These are phyloP conservation scores for Eilema caniola DNA, from an alignment of 2,888 invertebrate genomes.

Conservation along the genomic window DNA sequence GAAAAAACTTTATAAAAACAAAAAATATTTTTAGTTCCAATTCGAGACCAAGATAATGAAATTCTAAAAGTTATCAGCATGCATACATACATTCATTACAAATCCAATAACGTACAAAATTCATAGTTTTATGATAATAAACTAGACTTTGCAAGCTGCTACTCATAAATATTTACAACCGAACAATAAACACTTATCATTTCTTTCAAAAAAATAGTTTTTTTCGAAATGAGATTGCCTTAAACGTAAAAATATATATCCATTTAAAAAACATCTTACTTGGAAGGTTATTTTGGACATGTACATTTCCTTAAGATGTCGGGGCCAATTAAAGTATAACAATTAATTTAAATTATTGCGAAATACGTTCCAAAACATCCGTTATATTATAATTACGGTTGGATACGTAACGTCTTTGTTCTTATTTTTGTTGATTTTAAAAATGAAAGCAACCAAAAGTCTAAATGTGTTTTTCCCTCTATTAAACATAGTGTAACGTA, in stretches of 20 bases:
- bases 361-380: neutral
- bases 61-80: neutral
- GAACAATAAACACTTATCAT: neutral
- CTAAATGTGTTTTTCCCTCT: no score
- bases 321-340: neutral
- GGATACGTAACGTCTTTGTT: neutral
- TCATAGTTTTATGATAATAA: neutral
- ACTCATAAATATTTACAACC: neutral
- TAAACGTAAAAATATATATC: neutral
- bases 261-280: neutral
- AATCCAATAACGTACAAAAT: neutral
- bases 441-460: neutral
- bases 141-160: neutral
- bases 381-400: neutral
- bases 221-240: neutral
- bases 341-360: neutral
- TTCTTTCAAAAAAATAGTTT: neutral
- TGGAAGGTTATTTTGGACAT: neutral
- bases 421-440: neutral
- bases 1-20: neutral
- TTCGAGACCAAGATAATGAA: neutral
- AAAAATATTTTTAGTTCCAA: neutral
- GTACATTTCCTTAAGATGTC: neutral
- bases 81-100: neutral
- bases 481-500: neutral